Evolutionary conservation across 2,888 invertebrate species (phyloP).

Genomic region (Drosophila acutilabella): DNA sequence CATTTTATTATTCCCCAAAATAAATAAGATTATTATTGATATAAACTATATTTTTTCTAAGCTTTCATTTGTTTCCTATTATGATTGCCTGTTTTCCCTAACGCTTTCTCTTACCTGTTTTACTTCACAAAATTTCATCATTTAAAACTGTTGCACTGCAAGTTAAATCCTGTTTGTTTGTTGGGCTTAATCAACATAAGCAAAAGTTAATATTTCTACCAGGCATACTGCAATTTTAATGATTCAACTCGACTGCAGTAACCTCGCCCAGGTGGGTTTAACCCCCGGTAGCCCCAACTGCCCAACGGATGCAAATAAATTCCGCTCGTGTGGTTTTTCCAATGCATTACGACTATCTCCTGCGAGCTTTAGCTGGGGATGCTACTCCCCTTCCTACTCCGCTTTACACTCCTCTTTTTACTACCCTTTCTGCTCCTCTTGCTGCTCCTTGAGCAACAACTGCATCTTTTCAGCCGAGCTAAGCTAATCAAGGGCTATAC

Average conservation of each 20-base stretch:
- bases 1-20: no score
- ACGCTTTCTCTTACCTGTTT: background rate
- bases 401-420: background rate
- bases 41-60: no score
- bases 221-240: constrained; percentile 41
- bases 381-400: background rate
- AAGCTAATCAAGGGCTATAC: constrained; percentile 78
- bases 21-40: no score
- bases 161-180: constrained; percentile 8
- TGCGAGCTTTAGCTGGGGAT: constrained; percentile 15
- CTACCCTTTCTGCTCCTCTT: background rate
- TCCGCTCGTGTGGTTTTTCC: constrained; percentile 76
- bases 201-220: constrained; percentile 36
- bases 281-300: constrained; percentile 1
- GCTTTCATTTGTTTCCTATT: background rate
- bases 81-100: background rate
- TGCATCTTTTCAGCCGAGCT: constrained; percentile 40
- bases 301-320: constrained; percentile 65
- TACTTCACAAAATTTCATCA: background rate
- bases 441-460: background rate
- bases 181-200: constrained; percentile 27
- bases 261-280: constrained; percentile 13
- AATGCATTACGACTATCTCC: constrained; percentile 67
- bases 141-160: background rate
- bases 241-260: constrained; percentile 18